These are phyloP conservation scores for Cydia strobilella DNA, from an alignment of 1,140 invertebrate genomes.

Conservation along the genomic window DNA sequence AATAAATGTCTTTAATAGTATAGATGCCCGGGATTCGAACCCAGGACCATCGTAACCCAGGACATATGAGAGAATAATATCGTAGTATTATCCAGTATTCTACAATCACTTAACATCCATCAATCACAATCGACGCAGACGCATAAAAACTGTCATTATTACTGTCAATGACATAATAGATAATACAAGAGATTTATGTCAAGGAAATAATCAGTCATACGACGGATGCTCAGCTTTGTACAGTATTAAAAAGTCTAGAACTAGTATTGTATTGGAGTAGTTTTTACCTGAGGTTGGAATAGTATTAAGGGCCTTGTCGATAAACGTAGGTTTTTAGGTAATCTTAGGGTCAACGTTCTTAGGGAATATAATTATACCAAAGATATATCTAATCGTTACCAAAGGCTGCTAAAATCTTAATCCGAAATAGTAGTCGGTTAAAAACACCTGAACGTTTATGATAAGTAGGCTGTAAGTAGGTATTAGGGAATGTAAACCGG, in stretches of 20 bases:
- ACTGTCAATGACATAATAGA: constrained; percentile 22
- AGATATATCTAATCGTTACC: no score
- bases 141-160: constrained; percentile 12
- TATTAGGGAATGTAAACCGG: no score
- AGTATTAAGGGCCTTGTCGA: neutral
- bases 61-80: neutral
- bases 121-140: constrained; percentile 12
- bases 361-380: no score
- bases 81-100: neutral
- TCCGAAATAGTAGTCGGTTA: no score
- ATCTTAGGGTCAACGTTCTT: no score
- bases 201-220: constrained; percentile 19
- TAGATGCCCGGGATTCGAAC: no score
- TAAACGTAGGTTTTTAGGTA: neutral
- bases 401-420: no score
- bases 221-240: neutral
- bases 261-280: constrained; percentile 1
- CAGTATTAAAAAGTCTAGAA: neutral
- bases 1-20: no score
- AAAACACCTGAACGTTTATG: no score
- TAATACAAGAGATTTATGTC: constrained; percentile 14
- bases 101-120: neutral
- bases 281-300: neutral
- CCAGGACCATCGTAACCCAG: no score
- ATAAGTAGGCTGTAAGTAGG: no score